Percentiles rank a stretch among this genome's conserved stretches.
phyloP scores from a whole-genome alignment of 2,113 vertebrate species.

The Hucho hucho region DNA sequence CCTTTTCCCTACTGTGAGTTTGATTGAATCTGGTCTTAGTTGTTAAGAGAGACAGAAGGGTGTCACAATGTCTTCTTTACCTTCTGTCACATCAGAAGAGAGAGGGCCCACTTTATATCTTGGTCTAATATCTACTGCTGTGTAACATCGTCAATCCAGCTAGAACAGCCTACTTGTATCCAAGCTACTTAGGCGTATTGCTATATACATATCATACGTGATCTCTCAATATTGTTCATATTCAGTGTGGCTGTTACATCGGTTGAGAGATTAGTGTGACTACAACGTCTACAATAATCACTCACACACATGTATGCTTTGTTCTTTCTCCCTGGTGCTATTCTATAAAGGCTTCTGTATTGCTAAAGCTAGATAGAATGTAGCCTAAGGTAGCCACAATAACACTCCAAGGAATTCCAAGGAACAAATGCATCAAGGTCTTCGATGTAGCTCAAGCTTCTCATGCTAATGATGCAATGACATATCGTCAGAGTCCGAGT shows the following conservation, averaged over 20 bases:
- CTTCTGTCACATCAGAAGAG: too few relatives aligned
- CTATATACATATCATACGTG: background rate
- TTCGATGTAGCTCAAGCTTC: too few relatives aligned
- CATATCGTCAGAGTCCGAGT: background rate
- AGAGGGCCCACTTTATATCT: background rate
- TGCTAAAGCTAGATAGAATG: background rate
- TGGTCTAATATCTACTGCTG: background rate
- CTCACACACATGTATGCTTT: background rate
- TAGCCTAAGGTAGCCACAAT: background rate
- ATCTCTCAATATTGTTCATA: background rate
- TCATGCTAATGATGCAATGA: background rate
- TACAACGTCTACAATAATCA: background rate
- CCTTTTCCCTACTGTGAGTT: background rate
- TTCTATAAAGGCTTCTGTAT: background rate
- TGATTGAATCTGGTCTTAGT: background rate
- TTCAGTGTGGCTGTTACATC: background rate
- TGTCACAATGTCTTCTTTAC: background rate
- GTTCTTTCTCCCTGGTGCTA: background rate
- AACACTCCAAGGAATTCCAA: background rate
- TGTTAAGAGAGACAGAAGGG: background rate
- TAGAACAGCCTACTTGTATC: background rate
- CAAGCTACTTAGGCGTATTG: background rate
- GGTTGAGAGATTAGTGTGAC: background rate
- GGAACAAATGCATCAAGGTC: background rate
- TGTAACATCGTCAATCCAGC: background rate